phyloP scores from a whole-genome alignment of 2,113 vertebrate species.

The Ctenodactylus gundi region DNA sequence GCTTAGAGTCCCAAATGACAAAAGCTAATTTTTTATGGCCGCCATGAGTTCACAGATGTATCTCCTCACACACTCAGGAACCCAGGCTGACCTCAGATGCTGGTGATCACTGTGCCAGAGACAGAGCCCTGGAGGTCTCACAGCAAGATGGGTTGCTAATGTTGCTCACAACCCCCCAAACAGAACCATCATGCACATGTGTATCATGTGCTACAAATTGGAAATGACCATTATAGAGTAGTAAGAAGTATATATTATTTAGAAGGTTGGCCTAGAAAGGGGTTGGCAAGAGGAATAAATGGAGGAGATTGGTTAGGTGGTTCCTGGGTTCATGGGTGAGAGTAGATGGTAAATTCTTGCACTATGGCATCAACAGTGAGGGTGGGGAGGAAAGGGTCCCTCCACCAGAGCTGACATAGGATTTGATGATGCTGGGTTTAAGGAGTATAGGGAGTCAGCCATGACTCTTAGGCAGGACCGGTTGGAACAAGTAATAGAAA shows the following conservation, averaged over 20 bases:
- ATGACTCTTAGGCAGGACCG: not conserved
- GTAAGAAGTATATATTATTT: not conserved
- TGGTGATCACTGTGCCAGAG: not conserved
- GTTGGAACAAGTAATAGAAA: not conserved
- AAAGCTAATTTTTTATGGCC: not conserved
- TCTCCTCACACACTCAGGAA: not conserved
- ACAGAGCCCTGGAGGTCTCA: not conserved
- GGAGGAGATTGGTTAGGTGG: not conserved
- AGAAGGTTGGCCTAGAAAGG: not conserved
- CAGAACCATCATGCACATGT: not conserved
- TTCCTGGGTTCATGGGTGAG: not conserved
- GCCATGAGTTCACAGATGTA: not conserved
- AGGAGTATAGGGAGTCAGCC: not conserved
- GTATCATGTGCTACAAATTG: not conserved
- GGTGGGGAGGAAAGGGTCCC: not conserved
- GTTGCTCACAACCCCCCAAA: not conserved
- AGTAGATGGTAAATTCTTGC: not conserved
- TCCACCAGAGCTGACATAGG: not conserved
- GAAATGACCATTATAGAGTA: not conserved
- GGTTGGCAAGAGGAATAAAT: not conserved
- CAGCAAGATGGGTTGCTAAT: not conserved
- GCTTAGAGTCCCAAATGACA: not conserved
- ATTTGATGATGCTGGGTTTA: not conserved
- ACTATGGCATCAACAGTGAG: not conserved
- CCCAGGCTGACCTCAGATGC: not conserved